Evolutionary conservation across 35 echinoderm and acorn worm species (phyloP).

Genomic region (Stichopus chloronotus): DNA sequence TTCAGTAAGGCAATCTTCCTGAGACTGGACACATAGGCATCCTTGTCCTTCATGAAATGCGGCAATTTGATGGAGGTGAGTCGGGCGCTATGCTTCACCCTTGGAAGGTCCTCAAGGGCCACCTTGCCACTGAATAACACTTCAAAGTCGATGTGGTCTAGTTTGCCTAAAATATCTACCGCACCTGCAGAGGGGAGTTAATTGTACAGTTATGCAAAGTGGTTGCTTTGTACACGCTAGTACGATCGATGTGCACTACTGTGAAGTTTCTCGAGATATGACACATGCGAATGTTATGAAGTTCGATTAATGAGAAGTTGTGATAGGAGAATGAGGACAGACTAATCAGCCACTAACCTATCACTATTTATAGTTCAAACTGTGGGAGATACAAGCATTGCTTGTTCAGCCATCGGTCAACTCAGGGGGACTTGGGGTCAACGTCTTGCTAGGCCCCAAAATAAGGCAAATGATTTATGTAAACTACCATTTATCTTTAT

Average conservation of each 20-base stretch:
- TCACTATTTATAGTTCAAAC: no score
- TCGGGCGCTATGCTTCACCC: conserved; percentile 77
- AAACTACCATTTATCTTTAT: no score
- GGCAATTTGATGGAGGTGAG: conserved; percentile 85
- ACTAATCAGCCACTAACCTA: no score
- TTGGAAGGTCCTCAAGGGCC: conserved; percentile 73
- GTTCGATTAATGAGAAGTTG: neutral
- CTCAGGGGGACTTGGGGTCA: no score
- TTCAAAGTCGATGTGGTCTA: conserved; percentile 87
- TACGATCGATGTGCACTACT: neutral
- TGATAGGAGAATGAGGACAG: no score
- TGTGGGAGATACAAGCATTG: no score
- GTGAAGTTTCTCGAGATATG: neutral
- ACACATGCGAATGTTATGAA: neutral
- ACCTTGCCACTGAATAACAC: conserved; percentile 83
- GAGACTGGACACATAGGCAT: conserved; percentile 66
- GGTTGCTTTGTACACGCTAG: neutral
- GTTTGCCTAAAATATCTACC: conserved; percentile 78
- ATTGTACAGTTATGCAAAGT: neutral
- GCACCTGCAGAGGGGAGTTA: conserved; percentile 69
- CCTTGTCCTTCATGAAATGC: conserved; percentile 81
- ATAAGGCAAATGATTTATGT: no score
- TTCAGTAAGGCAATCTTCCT: conserved; percentile 79
- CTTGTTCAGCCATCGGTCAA: no score
- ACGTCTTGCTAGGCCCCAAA: no score